These are phyloP conservation scores for Nebria brevicollis DNA, from an alignment of 2,888 invertebrate species.

Conservation along the genomic window DNA sequence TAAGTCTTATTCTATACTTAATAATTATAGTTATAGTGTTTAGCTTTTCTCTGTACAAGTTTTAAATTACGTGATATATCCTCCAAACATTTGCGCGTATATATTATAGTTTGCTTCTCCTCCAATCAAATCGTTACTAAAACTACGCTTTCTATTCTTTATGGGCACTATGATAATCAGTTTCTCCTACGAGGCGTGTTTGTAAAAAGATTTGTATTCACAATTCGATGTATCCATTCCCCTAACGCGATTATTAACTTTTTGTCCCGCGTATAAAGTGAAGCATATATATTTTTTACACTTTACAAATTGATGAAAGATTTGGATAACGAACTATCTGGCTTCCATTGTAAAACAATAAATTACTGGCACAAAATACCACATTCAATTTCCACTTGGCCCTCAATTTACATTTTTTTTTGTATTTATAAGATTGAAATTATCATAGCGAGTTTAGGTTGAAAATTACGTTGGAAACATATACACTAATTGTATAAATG, in stretches of 20 bases:
- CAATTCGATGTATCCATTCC: constrained; percentile 12
- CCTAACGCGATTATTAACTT: constrained; percentile 12
- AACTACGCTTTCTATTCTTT: background rate
- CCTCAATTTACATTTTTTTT: constrained; percentile 15
- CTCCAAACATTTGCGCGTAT: constrained; percentile 46
- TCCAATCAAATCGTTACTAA: background rate
- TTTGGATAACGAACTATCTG: constrained; percentile 33
- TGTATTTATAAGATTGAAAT: background rate
- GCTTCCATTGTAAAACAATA: constrained; percentile 42
- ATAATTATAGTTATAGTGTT: constrained; percentile 58
- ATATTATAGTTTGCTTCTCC: constrained; percentile 49
- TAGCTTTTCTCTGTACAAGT: constrained; percentile 57
- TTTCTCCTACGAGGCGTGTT: background rate
- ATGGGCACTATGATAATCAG: constrained; percentile 2
- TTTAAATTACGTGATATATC: constrained; percentile 44
- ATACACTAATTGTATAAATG: background rate
- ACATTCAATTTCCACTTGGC: background rate
- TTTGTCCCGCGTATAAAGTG: constrained; percentile 23
- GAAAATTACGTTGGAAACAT: constrained; percentile 14
- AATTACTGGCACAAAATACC: constrained; percentile 31
- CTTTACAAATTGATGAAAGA: constrained; percentile 14
- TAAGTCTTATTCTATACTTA: constrained; percentile 59
- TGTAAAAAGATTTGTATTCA: background rate
- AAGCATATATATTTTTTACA: constrained; percentile 29
- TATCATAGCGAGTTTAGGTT: constrained; percentile 2